Base-by-base conservation (phyloP, 2,888 invertebrate species). In the Drosophila phalerata region DNA sequence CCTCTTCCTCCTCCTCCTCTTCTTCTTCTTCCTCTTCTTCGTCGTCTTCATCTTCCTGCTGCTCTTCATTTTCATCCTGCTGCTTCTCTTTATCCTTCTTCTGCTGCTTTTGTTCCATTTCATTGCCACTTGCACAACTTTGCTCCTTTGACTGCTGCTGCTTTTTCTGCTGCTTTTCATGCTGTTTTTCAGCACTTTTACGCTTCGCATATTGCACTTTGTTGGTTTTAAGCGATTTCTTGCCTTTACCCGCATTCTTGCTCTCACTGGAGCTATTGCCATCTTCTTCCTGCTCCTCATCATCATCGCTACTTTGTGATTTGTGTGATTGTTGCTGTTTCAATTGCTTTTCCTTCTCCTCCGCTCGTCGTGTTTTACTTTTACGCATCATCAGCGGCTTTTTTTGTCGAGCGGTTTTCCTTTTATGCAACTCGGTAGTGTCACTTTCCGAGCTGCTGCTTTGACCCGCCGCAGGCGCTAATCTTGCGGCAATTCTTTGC, bases 381-480 rank as follows among this genome's bases (percentile, higher is more conserved):
- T 90, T 90, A 5, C 88, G 85, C 42, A 84, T 58, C 38, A 84
- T 58, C 3, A 79, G 69, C 0, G 86, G 87, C 61, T 92, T 92
- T 60, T 92, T 91, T 9, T 90, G 80, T 25, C 92, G 83, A 11
- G 85, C 90, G 0, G 86, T 79, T 28, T 87, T 90, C 0, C 90
- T 77, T 60, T 90, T 91, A 32, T 79, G 81, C 9, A 91, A 67
- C 73, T 92, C 91, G 19, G 91, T 94, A 17, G 90, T 94, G 43
- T 92, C 94, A 34, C 91, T 92, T 84, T 94, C 94, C 5, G 93
- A 92, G 80, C 91, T 93, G 86, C 94, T 94, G 38, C 94, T 93
- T 22, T 86, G 76, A 0, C 84, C 84, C 34, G 78, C 70, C 3
- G 56, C 45, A 0, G 88, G 83, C 0, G 78, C 86, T 22, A 92